Conservation (phyloP, 2,797 vertebrate species). For the Phrynocephalus vlangalii region DNA sequence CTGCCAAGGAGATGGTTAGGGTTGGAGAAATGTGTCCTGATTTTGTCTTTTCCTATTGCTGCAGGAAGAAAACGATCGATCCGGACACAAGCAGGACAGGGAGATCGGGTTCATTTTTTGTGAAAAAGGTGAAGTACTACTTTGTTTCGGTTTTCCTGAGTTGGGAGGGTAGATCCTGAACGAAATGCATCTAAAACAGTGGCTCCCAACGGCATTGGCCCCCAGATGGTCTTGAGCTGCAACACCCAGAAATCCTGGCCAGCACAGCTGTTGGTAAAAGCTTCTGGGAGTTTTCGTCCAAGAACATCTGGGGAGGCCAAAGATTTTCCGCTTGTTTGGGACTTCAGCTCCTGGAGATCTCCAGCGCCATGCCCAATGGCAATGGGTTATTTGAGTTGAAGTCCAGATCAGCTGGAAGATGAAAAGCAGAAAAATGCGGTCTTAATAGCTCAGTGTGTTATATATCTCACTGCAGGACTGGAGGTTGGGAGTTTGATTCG, state of each 20-base stretch:
- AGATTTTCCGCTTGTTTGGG: no score
- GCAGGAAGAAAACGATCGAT: slow-evolving; percentile 16
- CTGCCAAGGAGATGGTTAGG: not conserved
- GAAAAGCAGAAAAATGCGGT: no score
- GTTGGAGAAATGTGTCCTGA: no score
- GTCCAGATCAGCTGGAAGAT: not conserved
- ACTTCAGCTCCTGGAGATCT: not conserved
- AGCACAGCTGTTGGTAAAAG: no score
- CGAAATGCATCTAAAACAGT: not conserved
- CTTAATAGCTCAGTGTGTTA: no score
- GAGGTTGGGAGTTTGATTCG: no score
- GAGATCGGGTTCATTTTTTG: slow-evolving; percentile 5
- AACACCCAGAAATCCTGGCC: no score
- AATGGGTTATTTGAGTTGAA: not conserved
- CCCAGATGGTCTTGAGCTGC: not conserved
- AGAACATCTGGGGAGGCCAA: no score
- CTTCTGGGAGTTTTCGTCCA: no score
- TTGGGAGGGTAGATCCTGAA: not conserved
- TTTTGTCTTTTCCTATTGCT: not conserved
- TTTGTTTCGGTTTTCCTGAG: not conserved
- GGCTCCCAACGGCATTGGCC: no score
- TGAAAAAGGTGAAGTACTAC: slow-evolving; percentile 18
- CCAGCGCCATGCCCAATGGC: not conserved
- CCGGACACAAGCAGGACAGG: no score
- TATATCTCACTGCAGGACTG: no score